Base-by-base conservation (phyloP, 2,113 vertebrate genomes). In the Trichechus manatus region DNA sequence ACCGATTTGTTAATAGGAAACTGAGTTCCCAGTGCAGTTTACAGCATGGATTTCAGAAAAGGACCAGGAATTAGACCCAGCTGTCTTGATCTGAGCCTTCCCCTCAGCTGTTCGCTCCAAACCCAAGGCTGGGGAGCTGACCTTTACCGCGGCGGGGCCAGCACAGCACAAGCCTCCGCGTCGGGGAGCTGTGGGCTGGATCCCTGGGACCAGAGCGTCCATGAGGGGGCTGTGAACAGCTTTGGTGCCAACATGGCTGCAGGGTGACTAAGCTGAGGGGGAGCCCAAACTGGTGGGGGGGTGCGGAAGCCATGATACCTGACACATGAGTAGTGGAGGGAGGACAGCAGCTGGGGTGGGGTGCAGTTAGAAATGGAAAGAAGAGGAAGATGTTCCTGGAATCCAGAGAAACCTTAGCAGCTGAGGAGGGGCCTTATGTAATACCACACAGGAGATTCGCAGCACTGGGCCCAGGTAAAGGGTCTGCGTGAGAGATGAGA, bases 301-400 rank as follows among this genome's bases (percentile, higher is more conserved):
- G 66, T 0, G 0, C 0, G 0, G 27, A 56, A 68, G 59, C 47
- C 5, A 36, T 59, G 56, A 63, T n/a, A 44, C 11, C 33, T 33
- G 93, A 20, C 9, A 0, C 3, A 4, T 2, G 59, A 80, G 56
- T 25, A 1, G 27, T 68, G 27, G 75, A 22, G 9, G 23, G 1
- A 75, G 13, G 10, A 42, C 53, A 83, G 92, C 53, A 75, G 50
- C 25, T 29, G 70, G 66, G 50, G 23, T 14, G 25, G 59, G 47
- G 44, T 63, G 9, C 39, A 53, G 17, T 75, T 31, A 85, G n/a
- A 47, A 70, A 78, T 6, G 44, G 77, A 59, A 44, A 39, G 68
- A 15, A 72, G 31, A 50, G 20, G 50, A 59, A 74, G 64, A 68
- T 80, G 75, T 81, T 56, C 44, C 66, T 70, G 42, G 39, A 66